Base-by-base conservation (phyloP, 37 sponge, comb jelly and placozoan genomes). In the Aplysina aerophoba region DNA sequence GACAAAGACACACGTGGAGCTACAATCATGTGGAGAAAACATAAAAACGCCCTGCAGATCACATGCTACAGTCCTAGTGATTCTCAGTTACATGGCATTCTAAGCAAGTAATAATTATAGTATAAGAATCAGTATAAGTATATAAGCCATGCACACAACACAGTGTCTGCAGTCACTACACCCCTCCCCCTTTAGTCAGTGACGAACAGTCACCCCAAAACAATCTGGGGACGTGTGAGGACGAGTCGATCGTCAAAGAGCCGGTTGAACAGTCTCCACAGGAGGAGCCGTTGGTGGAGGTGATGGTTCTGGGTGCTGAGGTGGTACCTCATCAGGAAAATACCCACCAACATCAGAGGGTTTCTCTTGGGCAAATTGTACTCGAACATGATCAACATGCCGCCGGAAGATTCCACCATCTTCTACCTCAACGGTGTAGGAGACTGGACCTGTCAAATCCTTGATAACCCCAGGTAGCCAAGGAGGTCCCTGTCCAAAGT, bases 311-410 rank as follows among this genome's bases (percentile, higher is more conserved):
- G 6, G 34, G 35, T 35, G 30, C 34, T 31, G 71, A 17, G 19
- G 33, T 17, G 71, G 28, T n/a, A 44, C 50, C 50, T 8, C 3
- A 44, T 8, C 8, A 3, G 6, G 8, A 44, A 44, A 8, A 44
- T 8, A 44, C 50, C 50, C n/a, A n/a, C n/a, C n/a, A n/a, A n/a
- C n/a, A n/a, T n/a, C n/a, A n/a, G n/a, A n/a, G n/a, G n/a, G n/a
- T n/a, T 17, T 6, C 13, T n/a, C 71, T 69, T 69, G 4, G 6
- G 71, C 33, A 5, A 27, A 16, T 12, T 35, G 71, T 31, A 69
- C 3, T 54, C 79, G 41, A 1, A 85, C 35, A 54, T 73, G 85
- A 53, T 85, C 74, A 59, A 85, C 55, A 58, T 85, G 85, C 34
- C 85, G 75, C 16, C 77, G 28, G 39, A 85, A 34, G 5, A 40